Evolutionary conservation across 1,140 invertebrate species (phyloP), one percentile per base, ranked within the genome.

Genomic region (Brachionus calyciflorus): DNA sequence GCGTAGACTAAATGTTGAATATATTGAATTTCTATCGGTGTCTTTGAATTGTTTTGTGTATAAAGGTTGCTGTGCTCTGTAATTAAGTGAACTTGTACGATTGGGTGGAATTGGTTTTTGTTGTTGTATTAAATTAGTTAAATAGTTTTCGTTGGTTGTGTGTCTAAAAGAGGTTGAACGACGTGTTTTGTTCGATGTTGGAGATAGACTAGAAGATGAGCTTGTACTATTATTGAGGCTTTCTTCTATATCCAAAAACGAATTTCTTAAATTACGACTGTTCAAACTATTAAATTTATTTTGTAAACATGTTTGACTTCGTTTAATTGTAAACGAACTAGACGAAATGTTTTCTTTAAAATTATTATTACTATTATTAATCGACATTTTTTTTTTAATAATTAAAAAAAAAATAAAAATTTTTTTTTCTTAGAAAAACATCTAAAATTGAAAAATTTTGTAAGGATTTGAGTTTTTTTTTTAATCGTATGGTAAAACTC

Each of bases 51-150:
- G 33, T 19, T 40, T 60, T 26, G 28, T n/a, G 37, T 37, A 60
- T 6, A 60, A 6, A 5, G 33, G 19, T 6, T 65, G 60, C n/a
- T n/a, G n/a, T 14, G 69, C 7, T 21, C 19, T 49, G 69, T 51
- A 73, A 17, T 49, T 19, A 30, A 73, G 69, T 17, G 69, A 73
- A 51, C 30, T 40, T 49, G 69, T 73, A 2, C 69, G 19, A 73
- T 41, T 73, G 6, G 69, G 69, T 37, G 69, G 69, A 14, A 73
- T 24, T 6, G 69, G 69, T 19, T 55, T 49, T 28, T 73, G 69
- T 1, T 55, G 19, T 6, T 21, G 41, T 3, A 73, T 19, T 26
- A 73, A 10, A 24, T 73, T 41, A 10, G 24, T 40, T 3, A 73
- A 21, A 10, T 19, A 21, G 19, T 49, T 51, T 33, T 73, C 69